Base-by-base conservation (phyloP, 2,888 invertebrate species). In the Eulithis prunata region DNA sequence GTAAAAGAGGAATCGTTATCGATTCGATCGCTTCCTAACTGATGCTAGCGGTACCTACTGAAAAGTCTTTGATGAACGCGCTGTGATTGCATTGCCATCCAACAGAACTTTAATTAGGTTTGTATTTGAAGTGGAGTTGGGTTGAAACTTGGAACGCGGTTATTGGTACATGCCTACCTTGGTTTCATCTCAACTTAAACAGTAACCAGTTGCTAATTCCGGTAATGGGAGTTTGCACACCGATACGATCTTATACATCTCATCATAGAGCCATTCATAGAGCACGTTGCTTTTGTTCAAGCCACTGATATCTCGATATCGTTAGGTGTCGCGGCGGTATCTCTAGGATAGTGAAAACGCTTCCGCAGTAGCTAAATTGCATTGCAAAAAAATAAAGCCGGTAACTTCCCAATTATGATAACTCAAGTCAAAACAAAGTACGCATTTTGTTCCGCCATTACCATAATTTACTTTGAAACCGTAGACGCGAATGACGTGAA, bases 391-490 rank as follows among this genome's bases (percentile, higher is more conserved):
- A 43, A 55, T 28, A 41, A 43, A 43, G 28, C 4, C 43, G 21
- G 21, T 5, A 28, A 6, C 14, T 14, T 28, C 14, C n/a, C 11
- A 41, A 55, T 55, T 14, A 55, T 55, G 43, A 41, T 43, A 12
- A 55, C 43, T 21, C 45, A 57, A 47, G 14, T 28, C 51, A 41
- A 60, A 55, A 49, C 45, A 57, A 62, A 57, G 43, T 51, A 57
- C 51, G 51, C 43, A 51, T 56, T 62, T 61, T 8, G 12, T 52
- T 59, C 51, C 4, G 46, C 28, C 14, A 49, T 66, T 64, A 66
- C 45, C 61, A 63, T 68, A 64, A 67, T 70, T 66, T 57, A 47
- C 59, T 60, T 28, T 21, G 57, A 45, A 56, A 60, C 62, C 57
- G 49, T 41, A 41, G 43, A 47, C 62, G 64, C 59, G 53, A 65